Base-by-base conservation (phyloP, 1,140 invertebrate genomes). In the Heliothis virescens region DNA sequence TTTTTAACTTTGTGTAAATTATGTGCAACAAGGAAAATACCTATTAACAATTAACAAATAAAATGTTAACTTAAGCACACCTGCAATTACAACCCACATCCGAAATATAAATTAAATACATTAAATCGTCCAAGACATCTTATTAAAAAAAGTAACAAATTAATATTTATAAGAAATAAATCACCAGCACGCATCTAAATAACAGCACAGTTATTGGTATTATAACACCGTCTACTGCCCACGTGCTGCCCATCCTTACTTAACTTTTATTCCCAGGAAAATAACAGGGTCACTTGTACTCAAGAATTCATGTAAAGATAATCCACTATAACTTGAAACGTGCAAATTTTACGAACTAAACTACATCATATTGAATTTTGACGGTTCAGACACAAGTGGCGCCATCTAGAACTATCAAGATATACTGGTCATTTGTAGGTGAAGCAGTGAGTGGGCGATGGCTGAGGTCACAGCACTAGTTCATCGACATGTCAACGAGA, bases 401-500 rank as follows among this genome's bases (percentile, higher is more conserved):
- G 63, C n/a, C 63, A 67, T 67, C 16, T 2, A 21, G 16, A 67
- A 18, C 63, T 18, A 11, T 13, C 63, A 48, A 67, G 9, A 16
- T 67, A 48, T 47, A 41, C 41, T 67, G 41, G 41, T 67, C 18
- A 67, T 21, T 67, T 48, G 10, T 67, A 16, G 63, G 63, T 67
- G 48, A 41, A 57, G 26, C 26, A 57, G 21, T n/a, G 60, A 29
- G 74, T 76, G 60, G 60, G 74, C 48, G 74, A 53, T 9, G 13
- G 26, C 13, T 41, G 74, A 76, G 74, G 60, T 76, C 74, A 76
- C 60, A 75, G 47, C 21, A 50, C 57, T 41, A 63, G 74, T 76
- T 65, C 74, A 63, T 60, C 73, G 79, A 67, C 79, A 62, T 76
- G 80, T 81, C 80, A 81, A 81, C 69, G 53, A 80, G 79, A 52